Evolutionary conservation across 2,113 vertebrate species (phyloP).

Genomic region (Elephantulus edwardii): DNA sequence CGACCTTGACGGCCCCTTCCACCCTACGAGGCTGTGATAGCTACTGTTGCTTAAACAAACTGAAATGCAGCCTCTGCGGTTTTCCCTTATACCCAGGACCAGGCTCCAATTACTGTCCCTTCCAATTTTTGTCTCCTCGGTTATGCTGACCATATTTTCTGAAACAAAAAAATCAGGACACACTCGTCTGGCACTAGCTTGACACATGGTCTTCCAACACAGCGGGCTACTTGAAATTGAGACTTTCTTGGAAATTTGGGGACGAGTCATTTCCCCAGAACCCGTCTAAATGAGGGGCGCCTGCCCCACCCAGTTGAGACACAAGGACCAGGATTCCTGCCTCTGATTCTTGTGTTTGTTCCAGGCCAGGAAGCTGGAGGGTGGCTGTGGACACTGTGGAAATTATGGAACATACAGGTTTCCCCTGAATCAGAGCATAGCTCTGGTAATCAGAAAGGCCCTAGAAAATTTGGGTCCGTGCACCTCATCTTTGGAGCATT

Average conservation of each 20-base stretch:
- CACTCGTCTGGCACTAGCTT: constrained; percentile 40
- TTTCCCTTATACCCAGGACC: constrained; percentile 38
- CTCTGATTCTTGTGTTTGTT: neutral
- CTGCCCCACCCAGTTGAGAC: neutral
- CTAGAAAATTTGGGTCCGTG: neutral
- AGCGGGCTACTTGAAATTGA: constrained; percentile 53
- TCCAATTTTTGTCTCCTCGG: constrained; percentile 54
- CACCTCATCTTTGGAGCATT: neutral
- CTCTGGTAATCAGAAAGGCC: neutral
- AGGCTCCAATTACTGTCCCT: constrained; percentile 66
- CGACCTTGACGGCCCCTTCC: neutral
- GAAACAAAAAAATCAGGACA: constrained; percentile 60
- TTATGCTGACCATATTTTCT: constrained; percentile 67
- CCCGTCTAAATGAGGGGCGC: neutral
- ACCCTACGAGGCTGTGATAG: constrained; percentile 21
- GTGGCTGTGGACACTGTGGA: neutral
- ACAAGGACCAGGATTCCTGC: neutral
- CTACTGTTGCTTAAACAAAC: constrained; percentile 48
- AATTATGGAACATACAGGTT: neutral
- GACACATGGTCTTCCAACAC: constrained; percentile 17
- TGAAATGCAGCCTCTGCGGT: constrained; percentile 66
- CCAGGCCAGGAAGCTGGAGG: neutral
- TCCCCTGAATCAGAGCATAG: neutral
- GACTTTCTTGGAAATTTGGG: constrained; percentile 53
- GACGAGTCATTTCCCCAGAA: neutral